These are phyloP conservation scores for Lithophane semibrunnea DNA, from an alignment of 2,888 invertebrate genomes.

Conservation along the genomic window DNA sequence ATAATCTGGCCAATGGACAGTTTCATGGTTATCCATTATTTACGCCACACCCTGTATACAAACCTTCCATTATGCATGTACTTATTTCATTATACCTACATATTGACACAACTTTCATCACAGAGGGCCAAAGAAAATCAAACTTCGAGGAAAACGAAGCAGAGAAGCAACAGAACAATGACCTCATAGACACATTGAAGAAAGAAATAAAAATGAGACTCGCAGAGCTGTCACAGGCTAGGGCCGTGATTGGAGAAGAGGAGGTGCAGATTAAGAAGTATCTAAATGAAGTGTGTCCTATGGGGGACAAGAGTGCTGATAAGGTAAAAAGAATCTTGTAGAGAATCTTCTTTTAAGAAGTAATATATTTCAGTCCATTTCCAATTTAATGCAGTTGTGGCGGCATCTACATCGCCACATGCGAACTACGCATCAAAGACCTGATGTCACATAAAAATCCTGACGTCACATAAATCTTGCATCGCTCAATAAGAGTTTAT, in stretches of 20 bases:
- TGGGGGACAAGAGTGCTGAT: conserved; percentile 84
- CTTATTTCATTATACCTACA: too few species aligned
- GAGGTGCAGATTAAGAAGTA: conserved; percentile 86
- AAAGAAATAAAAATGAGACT: conserved; percentile 93
- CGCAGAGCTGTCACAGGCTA: conserved; percentile 90
- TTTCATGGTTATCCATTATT: too few species aligned
- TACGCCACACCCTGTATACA: too few species aligned
- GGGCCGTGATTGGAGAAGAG: conserved; percentile 87
- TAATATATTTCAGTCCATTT: not conserved
- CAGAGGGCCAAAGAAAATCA: conserved; percentile 96
- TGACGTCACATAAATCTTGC: too few species aligned
- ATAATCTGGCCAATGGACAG: too few species aligned
- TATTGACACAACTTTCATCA: conserved; percentile 14
- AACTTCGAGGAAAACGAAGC: conserved; percentile 95
- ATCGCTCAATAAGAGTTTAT: too few species aligned
- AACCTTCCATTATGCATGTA: not conserved
- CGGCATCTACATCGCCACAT: too few species aligned
- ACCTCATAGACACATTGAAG: conserved; percentile 93
- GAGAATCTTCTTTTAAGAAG: not conserved
- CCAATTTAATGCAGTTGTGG: too few species aligned
- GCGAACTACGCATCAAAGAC: too few species aligned
- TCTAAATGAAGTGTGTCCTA: conserved; percentile 84
- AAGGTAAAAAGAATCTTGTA: conserved; percentile 73
- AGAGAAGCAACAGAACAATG: conserved; percentile 93
- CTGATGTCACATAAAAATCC: too few species aligned